Evolutionary conservation across 2,888 invertebrate species (phyloP).

Genomic region (Ceriagrion tenellum): DNA sequence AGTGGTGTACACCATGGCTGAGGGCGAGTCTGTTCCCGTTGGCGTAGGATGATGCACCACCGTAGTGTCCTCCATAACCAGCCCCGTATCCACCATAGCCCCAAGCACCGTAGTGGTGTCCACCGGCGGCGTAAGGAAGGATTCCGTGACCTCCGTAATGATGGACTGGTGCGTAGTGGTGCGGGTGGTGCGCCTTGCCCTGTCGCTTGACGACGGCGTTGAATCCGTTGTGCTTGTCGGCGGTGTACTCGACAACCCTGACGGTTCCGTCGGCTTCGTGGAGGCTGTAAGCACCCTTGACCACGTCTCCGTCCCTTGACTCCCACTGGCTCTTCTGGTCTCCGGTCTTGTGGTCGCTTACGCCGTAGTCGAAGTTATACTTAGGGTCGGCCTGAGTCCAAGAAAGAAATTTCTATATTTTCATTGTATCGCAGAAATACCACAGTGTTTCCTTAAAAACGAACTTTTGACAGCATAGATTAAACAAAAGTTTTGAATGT

Average conservation of each 20-base stretch:
- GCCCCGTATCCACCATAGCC: no score
- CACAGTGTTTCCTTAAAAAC: no score
- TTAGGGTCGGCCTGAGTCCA: slow-evolving; percentile 46
- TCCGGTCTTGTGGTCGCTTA: slow-evolving; percentile 71
- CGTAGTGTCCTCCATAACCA: neutral
- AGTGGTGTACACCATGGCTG: neutral
- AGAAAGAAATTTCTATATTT: no score
- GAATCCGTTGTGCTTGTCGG: slow-evolving; percentile 71
- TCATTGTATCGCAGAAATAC: no score
- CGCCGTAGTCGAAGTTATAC: slow-evolving; percentile 45
- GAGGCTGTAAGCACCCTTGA: slow-evolving; percentile 72
- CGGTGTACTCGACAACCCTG: slow-evolving; percentile 71
- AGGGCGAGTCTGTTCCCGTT: neutral
- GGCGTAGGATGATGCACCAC: neutral
- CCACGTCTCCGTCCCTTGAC: slow-evolving; percentile 71
- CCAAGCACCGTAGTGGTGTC: no score
- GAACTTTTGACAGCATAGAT: no score
- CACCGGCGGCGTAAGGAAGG: no score
- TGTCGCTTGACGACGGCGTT: slow-evolving; percentile 68
- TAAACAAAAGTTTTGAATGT: no score
- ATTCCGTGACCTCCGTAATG: slow-evolving; percentile 37
- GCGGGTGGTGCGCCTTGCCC: slow-evolving; percentile 43
- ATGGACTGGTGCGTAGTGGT: neutral
- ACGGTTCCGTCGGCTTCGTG: slow-evolving; percentile 71
- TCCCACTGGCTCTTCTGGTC: slow-evolving; percentile 73